phyloP scores from a whole-genome alignment of 1,140 invertebrate genomes.

The Rhynchophorus ferrugineus region DNA sequence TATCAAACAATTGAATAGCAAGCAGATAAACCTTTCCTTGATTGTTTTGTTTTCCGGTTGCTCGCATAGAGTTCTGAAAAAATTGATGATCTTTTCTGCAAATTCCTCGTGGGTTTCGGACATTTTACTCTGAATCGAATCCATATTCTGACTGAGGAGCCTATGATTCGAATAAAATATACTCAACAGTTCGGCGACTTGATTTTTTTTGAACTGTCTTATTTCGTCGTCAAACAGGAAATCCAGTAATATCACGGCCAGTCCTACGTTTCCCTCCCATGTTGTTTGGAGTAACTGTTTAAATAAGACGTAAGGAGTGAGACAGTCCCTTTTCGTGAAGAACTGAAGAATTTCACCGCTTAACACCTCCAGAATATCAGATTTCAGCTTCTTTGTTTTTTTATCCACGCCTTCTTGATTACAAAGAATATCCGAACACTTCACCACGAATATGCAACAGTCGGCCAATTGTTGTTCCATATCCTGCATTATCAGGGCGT shows the following conservation, averaged over 20 bases:
- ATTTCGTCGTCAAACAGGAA: conserved; percentile 54
- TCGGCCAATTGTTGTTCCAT: conserved; percentile 58
- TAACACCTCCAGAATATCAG: conserved; percentile 45
- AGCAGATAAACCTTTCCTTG: conserved; percentile 43
- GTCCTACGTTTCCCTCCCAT: conserved; percentile 53
- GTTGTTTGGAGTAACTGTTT: conserved; percentile 52
- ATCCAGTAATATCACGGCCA: conserved; percentile 48
- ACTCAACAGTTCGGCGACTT: conserved; percentile 55
- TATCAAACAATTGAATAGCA: conserved; percentile 41
- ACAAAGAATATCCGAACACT: conserved; percentile 48
- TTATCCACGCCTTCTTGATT: conserved; percentile 29
- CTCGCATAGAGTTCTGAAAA: conserved; percentile 34
- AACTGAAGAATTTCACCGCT: conserved; percentile 48
- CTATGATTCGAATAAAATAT: conserved; percentile 52
- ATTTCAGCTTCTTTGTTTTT: conserved; percentile 37
- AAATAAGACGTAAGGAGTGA: conserved; percentile 56
- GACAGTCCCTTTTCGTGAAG: conserved; percentile 54
- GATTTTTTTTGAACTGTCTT: conserved; percentile 53
- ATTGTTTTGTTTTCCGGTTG: conserved; percentile 28
- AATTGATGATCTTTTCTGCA: conserved; percentile 33
- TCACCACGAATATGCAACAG: conserved; percentile 57
- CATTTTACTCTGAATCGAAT: conserved; percentile 29
- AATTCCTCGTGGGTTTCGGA: conserved; percentile 39
- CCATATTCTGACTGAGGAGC: conserved; percentile 34
- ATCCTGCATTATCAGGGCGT: conserved; percentile 56